Conservation (phyloP, 1,140 invertebrate genomes). For the Bicyclus anynana region DNA sequence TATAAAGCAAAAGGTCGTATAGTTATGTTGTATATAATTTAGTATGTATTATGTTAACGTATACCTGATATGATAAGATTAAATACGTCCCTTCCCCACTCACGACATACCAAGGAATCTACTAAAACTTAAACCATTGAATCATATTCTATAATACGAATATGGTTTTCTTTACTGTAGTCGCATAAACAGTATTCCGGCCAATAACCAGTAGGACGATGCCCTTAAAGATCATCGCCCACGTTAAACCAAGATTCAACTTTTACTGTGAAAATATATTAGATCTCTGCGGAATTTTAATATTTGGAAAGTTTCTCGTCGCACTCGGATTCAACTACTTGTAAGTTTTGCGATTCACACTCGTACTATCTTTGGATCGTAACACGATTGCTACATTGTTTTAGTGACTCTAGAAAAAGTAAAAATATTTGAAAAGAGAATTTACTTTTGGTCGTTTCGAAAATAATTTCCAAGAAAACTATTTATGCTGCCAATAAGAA, state of each 20-base stretch:
- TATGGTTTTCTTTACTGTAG: slow-evolving; percentile 4
- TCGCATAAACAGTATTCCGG: slow-evolving; percentile 25
- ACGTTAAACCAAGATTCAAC: slow-evolving; percentile 25
- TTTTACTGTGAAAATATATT: slow-evolving; percentile 24
- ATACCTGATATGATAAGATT: no score
- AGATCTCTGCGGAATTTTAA: slow-evolving; percentile 26
- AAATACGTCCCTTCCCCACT: no score
- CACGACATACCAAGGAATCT: neutral
- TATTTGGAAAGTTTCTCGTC: slow-evolving; percentile 24
- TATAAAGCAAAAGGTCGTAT: no score
- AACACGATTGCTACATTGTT: slow-evolving; percentile 3
- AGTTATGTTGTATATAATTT: no score
- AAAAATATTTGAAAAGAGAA: no score
- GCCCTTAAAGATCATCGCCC: slow-evolving; percentile 26
- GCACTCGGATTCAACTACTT: slow-evolving; percentile 24
- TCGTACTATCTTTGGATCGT: slow-evolving; percentile 19
- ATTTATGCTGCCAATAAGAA: no score
- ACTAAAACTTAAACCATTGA: no score
- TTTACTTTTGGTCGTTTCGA: no score
- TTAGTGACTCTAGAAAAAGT: neutral
- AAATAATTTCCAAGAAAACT: no score
- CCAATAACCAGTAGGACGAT: slow-evolving; percentile 23
- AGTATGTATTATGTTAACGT: no score
- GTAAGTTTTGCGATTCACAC: slow-evolving; percentile 14
- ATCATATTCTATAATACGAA: no score